phyloP scores from a whole-genome alignment of 2,888 invertebrate genomes.

The Chorisops tibialis region DNA sequence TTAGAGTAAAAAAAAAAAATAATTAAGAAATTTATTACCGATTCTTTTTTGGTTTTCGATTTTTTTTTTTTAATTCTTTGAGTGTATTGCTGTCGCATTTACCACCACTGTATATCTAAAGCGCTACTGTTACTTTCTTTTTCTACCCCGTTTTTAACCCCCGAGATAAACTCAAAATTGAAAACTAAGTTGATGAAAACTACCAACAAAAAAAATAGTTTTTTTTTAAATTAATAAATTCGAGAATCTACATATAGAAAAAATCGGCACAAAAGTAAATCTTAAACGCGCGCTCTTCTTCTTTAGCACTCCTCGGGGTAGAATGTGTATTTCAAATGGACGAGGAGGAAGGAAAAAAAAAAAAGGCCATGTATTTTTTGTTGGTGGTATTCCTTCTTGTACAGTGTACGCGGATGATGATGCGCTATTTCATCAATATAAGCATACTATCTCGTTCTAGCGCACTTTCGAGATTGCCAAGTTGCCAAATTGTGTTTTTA shows the following conservation, averaged over 20 bases:
- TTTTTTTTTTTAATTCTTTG: slow-evolving; percentile 25
- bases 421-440: slow-evolving; percentile 26
- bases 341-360: slow-evolving; percentile 31
- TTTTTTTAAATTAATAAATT: slow-evolving; percentile 25
- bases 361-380: slow-evolving; percentile 21
- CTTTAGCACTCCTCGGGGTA: slow-evolving; percentile 27
- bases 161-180: background rate
- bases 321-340: slow-evolving; percentile 33
- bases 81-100: background rate
- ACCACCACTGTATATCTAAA: slow-evolving; percentile 3
- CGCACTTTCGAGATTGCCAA: slow-evolving; percentile 36
- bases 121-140: slow-evolving; percentile 20
- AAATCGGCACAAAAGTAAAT: slow-evolving; percentile 33
- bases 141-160: slow-evolving; percentile 13
- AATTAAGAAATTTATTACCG: background rate
- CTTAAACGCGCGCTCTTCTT: slow-evolving; percentile 35
- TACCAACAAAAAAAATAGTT: slow-evolving; percentile 29
- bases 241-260: slow-evolving; percentile 22
- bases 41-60: background rate
- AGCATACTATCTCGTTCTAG: slow-evolving; percentile 30
- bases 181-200: no score
- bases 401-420: background rate
- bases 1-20: background rate
- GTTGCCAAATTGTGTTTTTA: slow-evolving; percentile 36
- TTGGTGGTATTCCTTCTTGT: slow-evolving; percentile 19